Evolutionary conservation across 1,140 invertebrate species (phyloP).

Genomic region (Pantala flavescens): DNA sequence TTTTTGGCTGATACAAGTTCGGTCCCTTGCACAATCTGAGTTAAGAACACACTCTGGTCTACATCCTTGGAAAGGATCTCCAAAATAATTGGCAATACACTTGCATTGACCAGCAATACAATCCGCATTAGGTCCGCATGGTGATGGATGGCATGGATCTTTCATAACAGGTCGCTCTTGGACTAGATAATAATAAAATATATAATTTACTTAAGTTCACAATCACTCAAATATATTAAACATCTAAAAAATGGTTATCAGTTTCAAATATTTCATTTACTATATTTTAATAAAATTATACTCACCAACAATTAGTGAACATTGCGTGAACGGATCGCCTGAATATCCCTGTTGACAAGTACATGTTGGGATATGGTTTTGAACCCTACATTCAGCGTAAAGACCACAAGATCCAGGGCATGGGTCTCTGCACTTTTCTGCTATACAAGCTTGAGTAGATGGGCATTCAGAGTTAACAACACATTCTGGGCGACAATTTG

Average conservation of each 20-base stretch:
- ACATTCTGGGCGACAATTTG: conserved; percentile 47
- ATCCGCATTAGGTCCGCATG: conserved; percentile 63
- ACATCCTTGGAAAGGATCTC: conserved; percentile 54
- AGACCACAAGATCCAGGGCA: conserved; percentile 57
- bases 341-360: conserved; percentile 49
- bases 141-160: conserved; percentile 66
- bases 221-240: background rate
- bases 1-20: conserved; percentile 61
- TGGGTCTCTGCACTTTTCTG: conserved; percentile 56
- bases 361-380: conserved; percentile 64
- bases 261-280: too few species aligned
- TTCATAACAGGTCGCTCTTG: conserved; percentile 20
- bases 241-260: too few species aligned
- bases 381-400: conserved; percentile 58
- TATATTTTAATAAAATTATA: background rate
- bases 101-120: conserved; percentile 62
- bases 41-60: conserved; percentile 75
- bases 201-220: background rate
- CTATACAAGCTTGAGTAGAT: conserved; percentile 43
- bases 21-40: conserved; percentile 63
- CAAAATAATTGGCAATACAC: conserved; percentile 62
- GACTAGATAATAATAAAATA: conserved; percentile 24
- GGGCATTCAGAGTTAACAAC: conserved; percentile 43
- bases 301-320: conserved; percentile 29
- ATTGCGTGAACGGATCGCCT: conserved; percentile 50